Evolutionary conservation across 2,113 vertebrate genomes (phyloP).

Genomic region (Orientallactaga bullata): DNA sequence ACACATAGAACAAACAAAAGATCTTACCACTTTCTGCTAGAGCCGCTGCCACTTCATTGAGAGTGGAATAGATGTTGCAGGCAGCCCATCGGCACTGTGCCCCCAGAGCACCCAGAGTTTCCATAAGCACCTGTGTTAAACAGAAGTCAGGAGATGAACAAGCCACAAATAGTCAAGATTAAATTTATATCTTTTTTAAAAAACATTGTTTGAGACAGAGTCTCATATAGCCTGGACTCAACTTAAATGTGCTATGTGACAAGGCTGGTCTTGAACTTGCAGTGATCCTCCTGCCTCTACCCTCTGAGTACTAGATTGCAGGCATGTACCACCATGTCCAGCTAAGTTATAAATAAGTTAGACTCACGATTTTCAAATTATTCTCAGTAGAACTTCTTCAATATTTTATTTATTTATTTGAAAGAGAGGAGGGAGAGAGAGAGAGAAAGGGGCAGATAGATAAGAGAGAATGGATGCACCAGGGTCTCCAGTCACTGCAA

Average conservation of each 20-base stretch:
- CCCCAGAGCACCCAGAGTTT: slow-evolving; percentile 95
- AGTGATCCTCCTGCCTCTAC: neutral
- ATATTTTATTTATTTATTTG: too few relatives aligned
- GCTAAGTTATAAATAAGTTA: slow-evolving; percentile 23
- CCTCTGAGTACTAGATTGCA: neutral
- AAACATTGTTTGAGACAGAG: neutral
- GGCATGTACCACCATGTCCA: neutral
- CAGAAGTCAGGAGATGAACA: neutral
- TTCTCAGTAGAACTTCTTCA: neutral
- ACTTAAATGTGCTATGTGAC: too few relatives aligned
- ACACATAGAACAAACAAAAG: fast-evolving
- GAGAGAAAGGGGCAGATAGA: too few relatives aligned
- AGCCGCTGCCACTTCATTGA: slow-evolving; percentile 98
- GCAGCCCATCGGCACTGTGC: slow-evolving; percentile 99
- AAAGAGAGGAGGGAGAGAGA: too few relatives aligned
- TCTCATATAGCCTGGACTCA: neutral
- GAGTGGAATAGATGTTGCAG: slow-evolving; percentile 99
- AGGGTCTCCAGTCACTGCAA: too few relatives aligned
- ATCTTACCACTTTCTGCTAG: slow-evolving; percentile 95
- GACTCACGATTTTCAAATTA: neutral
- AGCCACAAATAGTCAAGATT: neutral
- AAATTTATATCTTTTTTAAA: too few relatives aligned
- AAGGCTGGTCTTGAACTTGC: too few relatives aligned
- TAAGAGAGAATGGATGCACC: too few relatives aligned
- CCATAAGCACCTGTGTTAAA: slow-evolving; percentile 94